Evolutionary conservation across 2,888 invertebrate genomes (phyloP).

Genomic region (Gymnocheta viridis): DNA sequence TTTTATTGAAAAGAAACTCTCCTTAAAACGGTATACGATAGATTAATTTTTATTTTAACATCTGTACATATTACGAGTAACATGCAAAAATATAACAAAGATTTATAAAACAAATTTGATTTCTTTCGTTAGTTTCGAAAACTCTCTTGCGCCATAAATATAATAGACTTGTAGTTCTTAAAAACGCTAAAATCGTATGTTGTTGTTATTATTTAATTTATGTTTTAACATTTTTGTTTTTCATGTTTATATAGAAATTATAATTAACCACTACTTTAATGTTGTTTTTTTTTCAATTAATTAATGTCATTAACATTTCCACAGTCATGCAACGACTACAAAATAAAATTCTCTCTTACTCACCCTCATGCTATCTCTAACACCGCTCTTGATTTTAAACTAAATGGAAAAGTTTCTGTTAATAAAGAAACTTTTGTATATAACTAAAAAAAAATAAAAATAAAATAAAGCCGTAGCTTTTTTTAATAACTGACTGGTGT

Average conservation of each 20-base stretch:
- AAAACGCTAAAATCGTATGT: slow-evolving; percentile 37
- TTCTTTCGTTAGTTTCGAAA: slow-evolving; percentile 15
- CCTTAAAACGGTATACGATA: too few relatives aligned
- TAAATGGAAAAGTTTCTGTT: slow-evolving; percentile 15
- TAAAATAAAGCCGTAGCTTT: slow-evolving; percentile 12
- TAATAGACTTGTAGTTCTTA: slow-evolving; percentile 24
- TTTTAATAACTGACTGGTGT: slow-evolving; percentile 31
- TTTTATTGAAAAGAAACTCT: too few relatives aligned
- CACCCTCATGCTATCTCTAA: slow-evolving; percentile 32
- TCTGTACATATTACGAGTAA: not conserved
- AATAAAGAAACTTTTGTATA: not conserved
- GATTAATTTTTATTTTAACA: too few relatives aligned
- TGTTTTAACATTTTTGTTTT: slow-evolving; percentile 61
- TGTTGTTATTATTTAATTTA: slow-evolving; percentile 58
- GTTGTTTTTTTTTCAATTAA: slow-evolving; percentile 19
- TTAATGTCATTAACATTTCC: slow-evolving; percentile 71
- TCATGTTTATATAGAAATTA: slow-evolving; percentile 53
- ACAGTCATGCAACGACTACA: slow-evolving; percentile 72
- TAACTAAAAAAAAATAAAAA: not conserved
- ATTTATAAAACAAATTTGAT: slow-evolving; percentile 5
- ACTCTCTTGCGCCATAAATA: slow-evolving; percentile 33
- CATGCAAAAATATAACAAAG: not conserved
- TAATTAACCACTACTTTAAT: slow-evolving; percentile 55
- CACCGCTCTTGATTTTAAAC: not conserved
- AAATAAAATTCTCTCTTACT: slow-evolving; percentile 42